A percentile compares a stretch with the other conserved stretches of the same genome.
phyloP scores from a whole-genome alignment of 2,888 invertebrate species.

The Nasonia oneida region DNA sequence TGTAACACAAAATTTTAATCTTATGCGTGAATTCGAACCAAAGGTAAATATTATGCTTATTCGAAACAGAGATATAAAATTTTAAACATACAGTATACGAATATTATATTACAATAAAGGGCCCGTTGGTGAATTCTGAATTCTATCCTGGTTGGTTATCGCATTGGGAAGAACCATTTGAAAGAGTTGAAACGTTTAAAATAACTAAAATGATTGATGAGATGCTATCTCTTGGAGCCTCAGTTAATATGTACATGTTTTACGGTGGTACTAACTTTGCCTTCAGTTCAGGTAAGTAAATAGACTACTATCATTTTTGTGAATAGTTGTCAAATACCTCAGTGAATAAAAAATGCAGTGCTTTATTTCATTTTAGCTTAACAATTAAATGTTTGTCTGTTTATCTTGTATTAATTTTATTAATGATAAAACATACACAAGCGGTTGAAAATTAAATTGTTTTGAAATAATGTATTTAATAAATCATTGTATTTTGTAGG shows the following conservation, averaged over 20 bases:
- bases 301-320: not conserved
- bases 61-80: not conserved
- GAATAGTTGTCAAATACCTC: slow-evolving; percentile 53
- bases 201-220: slow-evolving; percentile 78
- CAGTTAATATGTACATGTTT: slow-evolving; percentile 95
- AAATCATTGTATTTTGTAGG: slow-evolving; percentile 68
- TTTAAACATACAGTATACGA: not conserved
- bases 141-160: slow-evolving; percentile 96
- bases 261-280: slow-evolving; percentile 94
- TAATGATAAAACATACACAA: not conserved
- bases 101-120: slow-evolving; percentile 76
- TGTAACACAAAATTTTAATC: slow-evolving; percentile 78
- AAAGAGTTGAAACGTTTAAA: slow-evolving; percentile 79
- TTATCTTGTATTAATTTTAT: slow-evolving; percentile 10
- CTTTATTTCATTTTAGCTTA: slow-evolving; percentile 30
- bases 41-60: slow-evolving; percentile 67
- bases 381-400: slow-evolving; percentile 46
- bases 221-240: slow-evolving; percentile 79
- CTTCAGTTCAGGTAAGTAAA: slow-evolving; percentile 80
- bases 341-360: slow-evolving; percentile 52
- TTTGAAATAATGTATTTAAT: not conserved
- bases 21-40: slow-evolving; percentile 81
- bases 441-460: slow-evolving; percentile 40
- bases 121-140: slow-evolving; percentile 94
- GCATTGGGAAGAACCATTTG: slow-evolving; percentile 89